Evolutionary conservation across 1,140 invertebrate species (phyloP), one percentile per base, ranked within the genome.

Genomic region (Galleria mellonella): DNA sequence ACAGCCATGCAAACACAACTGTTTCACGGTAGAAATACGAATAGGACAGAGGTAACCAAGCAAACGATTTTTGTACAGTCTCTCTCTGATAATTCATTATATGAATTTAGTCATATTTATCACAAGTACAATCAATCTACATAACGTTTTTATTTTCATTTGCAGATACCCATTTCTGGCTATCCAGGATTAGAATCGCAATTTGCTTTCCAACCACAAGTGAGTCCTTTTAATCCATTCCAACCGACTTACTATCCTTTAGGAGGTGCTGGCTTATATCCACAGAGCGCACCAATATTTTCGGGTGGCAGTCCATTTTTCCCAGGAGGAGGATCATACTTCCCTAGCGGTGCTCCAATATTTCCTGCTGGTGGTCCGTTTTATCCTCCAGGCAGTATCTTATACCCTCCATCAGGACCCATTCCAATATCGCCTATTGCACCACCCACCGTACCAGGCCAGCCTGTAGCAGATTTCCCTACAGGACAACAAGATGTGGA

Each of bases 401-500:
- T 37, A 10, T 31, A 32, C 12, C 41, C 41, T n/a, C 10, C 31
- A 11, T 23, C 17, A 3, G 17, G 2, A 23, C 17, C 17, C 17
- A 23, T 23, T 23, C 43, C 43, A 29, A 33, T 36, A 35, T 31
- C 49, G 29, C 46, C 28, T 10, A 42, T 15, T 11, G 27, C 23
- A 44, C 43, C 40, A 8, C 23, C 38, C 5, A 30, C 29, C 8
- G 6, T 15, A 17, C 36, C 40, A 32, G 11, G 2, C 31, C 17
- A 32, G 15, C 13, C 27, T 8, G 12, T 29, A 7, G 6, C 39
- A 14, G 30, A 29, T 17, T 6, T 41, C 6, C 55, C 55, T n/a
- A 14, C 54, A 17, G 47, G 60, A 35, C 65, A 69, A 41, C 54
- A 67, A 17, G 44, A 57, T 12, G 74, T 72, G 10, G 77, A 82